These are phyloP conservation scores for Empis livida DNA, from an alignment of 2,888 invertebrate species.

Conservation along the genomic window DNA sequence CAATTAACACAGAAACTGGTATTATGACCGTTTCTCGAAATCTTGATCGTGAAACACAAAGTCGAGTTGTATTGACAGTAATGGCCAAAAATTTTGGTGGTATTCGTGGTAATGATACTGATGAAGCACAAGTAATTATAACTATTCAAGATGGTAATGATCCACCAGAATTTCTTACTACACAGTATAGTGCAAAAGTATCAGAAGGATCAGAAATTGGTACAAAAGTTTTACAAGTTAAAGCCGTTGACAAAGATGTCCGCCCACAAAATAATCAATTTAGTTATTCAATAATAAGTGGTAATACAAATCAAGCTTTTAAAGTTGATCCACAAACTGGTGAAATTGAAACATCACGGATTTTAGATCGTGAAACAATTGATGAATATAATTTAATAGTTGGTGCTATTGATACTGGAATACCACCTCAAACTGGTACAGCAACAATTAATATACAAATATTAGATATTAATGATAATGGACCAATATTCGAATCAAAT, in stretches of 20 bases:
- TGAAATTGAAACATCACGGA: constrained; percentile 61
- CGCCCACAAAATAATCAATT: constrained; percentile 84
- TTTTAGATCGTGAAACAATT: constrained; percentile 69
- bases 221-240: constrained; percentile 60
- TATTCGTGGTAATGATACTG: constrained; percentile 88
- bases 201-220: constrained; percentile 69
- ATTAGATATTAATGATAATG: constrained; percentile 86
- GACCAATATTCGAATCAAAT: constrained; percentile 64
- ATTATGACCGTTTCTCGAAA: constrained; percentile 69
- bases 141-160: constrained; percentile 93
- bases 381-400: constrained; percentile 62
- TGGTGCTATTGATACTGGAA: constrained; percentile 79
- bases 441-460: constrained; percentile 67
- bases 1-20: constrained; percentile 71
- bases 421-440: constrained; percentile 86
- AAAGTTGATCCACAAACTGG: constrained; percentile 80
- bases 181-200: constrained; percentile 62
- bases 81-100: constrained; percentile 91
- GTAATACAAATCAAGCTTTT: constrained; percentile 70
- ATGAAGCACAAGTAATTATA: constrained; percentile 86
- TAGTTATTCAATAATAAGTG: constrained; percentile 76
- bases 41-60: constrained; percentile 78
- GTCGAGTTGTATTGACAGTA: constrained; percentile 76
- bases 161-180: constrained; percentile 81
- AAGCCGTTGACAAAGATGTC: constrained; percentile 85